phyloP scores from a whole-genome alignment of 2,113 vertebrate genomes.

The Hypomesus transpacificus region DNA sequence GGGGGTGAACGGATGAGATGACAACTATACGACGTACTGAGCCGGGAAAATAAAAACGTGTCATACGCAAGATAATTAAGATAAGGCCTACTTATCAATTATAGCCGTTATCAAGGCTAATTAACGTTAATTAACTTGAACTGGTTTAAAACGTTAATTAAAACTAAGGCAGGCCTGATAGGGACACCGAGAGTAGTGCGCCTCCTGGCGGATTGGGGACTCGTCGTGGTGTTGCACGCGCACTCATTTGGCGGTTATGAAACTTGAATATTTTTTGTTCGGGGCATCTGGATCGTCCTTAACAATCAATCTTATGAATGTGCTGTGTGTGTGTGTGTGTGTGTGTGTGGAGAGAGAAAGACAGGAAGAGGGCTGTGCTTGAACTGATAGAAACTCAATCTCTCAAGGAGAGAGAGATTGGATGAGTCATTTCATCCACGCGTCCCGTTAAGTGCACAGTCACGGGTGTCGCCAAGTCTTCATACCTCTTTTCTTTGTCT shows the following conservation, averaged over 20 bases:
- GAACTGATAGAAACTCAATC: too few relatives aligned
- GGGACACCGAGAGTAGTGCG: conserved; percentile 66
- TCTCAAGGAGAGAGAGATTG: too few relatives aligned
- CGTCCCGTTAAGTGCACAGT: background rate
- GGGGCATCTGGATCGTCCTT: background rate
- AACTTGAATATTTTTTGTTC: background rate
- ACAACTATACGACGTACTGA: conserved; percentile 42
- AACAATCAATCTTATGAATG: background rate
- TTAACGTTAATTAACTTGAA: conserved; percentile 93
- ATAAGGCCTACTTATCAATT: conserved; percentile 77
- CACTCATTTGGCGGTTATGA: background rate
- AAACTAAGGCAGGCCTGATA: conserved; percentile 77
- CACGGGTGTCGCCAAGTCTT: background rate
- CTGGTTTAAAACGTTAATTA: conserved; percentile 97
- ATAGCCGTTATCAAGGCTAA: conserved; percentile 95
- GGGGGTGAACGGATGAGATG: conserved; percentile 37
- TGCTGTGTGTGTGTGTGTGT: conserved; percentile 7
- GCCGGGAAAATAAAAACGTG: conserved; percentile 65
- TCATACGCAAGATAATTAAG: conserved; percentile 72
- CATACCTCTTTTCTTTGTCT: background rate
- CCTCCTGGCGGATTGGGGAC: conserved; percentile 67
- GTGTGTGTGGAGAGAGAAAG: background rate
- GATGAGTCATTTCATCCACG: background rate
- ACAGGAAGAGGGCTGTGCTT: background rate
- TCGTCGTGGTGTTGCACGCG: background rate